Base-by-base conservation (phyloP, 2,888 invertebrate species). In the Chalcosyrphus nemorum region DNA sequence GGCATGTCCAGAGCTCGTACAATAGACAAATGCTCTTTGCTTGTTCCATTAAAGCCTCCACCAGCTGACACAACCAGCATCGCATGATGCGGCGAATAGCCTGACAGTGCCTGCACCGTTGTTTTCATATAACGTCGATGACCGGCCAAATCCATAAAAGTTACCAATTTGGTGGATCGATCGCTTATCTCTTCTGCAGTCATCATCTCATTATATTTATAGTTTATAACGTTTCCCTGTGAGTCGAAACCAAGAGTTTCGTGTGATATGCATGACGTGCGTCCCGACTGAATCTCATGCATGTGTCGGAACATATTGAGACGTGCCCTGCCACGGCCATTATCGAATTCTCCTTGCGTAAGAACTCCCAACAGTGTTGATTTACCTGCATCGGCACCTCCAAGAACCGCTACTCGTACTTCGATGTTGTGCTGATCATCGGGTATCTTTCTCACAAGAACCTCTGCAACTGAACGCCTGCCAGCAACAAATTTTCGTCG, bases 321-420 rank as follows among this genome's bases (percentile, higher is more conserved):
- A 0, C 99, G 94, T 0, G 99, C 98, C 88, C 97, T 94, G 4
- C 99, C 99, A 74, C 97, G 93, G 0, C 99, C 99, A 92, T 99
- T 99, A 91, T 99, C 99, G 78, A 98, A 92, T 90, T 97, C 97
- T 24, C 99, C 98, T 92, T 99, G 98, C 0, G 99, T 99, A 29
- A 99, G 92, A 0, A 99, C 99, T 9, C 99, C 99, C 29, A 99
- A 93, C 32, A 99, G 93, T 0, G 99, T 99, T 4, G 98, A 98
- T 91, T 99, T 99, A n/a, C 99, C 99, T 1, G 97, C 97, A 92
- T 98, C 98, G 87, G 97, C 97, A 87, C 97, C 97, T 0, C 99
- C 99, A 90, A 98, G 94, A 32, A 99, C 98, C 0, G 98, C 98
- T 3, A 98, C 95, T 66, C 98, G 93, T 47, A 99, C 93, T 90